These are phyloP conservation scores for Acrobasis repandana DNA, from an alignment of 2,888 invertebrate species.

Conservation along the genomic window DNA sequence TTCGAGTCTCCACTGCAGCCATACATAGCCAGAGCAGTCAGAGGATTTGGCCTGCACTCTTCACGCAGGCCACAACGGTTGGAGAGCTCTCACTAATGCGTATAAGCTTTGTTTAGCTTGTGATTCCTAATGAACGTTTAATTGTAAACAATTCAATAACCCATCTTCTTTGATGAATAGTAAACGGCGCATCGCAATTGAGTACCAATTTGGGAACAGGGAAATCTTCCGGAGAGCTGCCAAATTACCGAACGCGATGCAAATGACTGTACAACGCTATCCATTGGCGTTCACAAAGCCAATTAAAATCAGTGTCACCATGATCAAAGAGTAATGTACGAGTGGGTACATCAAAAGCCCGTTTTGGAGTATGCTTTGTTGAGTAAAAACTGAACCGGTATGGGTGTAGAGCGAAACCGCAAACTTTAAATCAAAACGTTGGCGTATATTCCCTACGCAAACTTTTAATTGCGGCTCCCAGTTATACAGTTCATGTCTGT, in stretches of 20 bases:
- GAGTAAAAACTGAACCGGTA: constrained; percentile 39
- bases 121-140: not conserved
- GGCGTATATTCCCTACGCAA: constrained; percentile 65
- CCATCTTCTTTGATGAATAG: not conserved
- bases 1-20: too few species aligned
- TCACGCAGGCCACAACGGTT: too few species aligned
- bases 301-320: constrained; percentile 8
- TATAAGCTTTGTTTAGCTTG: too few species aligned
- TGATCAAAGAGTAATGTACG: constrained; percentile 13
- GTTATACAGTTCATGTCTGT: constrained; percentile 66
- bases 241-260: constrained; percentile 18
- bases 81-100: too few species aligned
- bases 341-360: constrained; percentile 5
- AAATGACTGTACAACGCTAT: constrained; percentile 5
- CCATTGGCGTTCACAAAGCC: constrained; percentile 13
- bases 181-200: not conserved
- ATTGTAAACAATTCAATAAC: not conserved
- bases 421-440: constrained; percentile 77
- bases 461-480: constrained; percentile 77
- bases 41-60: too few species aligned
- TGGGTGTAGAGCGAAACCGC: constrained; percentile 53
- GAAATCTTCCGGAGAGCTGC: constrained; percentile 8
- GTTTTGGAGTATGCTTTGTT: constrained; percentile 25
- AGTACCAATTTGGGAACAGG: constrained; percentile 12
- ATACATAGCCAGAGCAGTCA: too few species aligned